phyloP scores from a whole-genome alignment of 37 sponge, comb jelly and placozoan genomes.

The Beroe ovata region DNA sequence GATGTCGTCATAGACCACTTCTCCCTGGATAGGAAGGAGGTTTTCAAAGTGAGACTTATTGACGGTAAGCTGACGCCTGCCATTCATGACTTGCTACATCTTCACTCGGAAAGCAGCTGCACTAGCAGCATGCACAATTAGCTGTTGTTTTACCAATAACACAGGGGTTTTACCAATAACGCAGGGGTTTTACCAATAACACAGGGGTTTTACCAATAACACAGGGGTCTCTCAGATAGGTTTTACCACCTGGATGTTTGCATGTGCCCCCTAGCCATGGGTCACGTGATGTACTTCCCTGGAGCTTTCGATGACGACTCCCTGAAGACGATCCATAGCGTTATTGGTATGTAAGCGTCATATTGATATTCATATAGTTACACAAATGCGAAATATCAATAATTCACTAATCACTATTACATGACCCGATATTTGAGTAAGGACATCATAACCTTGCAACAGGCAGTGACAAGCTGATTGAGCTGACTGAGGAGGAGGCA shows the following conservation, averaged over 20 bases:
- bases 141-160: too few relatives aligned
- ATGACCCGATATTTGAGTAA: too few relatives aligned
- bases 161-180: too few relatives aligned
- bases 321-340: neutral
- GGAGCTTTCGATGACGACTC: slow-evolving; percentile 37
- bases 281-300: slow-evolving; percentile 38
- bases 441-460: too few relatives aligned
- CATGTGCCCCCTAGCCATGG: slow-evolving; percentile 27
- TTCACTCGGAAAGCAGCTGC: too few relatives aligned
- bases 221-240: slow-evolving; percentile 58
- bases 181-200: too few relatives aligned
- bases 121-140: too few relatives aligned
- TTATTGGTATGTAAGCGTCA: neutral
- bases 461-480: slow-evolving; percentile 24
- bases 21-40: slow-evolving; percentile 32
- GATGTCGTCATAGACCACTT: neutral
- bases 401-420: too few relatives aligned
- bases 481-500: slow-evolving; percentile 16
- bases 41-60: slow-evolving; percentile 41
- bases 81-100: too few relatives aligned
- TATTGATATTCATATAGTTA: too few relatives aligned
- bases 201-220: too few relatives aligned
- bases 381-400: too few relatives aligned
- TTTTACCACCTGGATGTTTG: slow-evolving; percentile 51
- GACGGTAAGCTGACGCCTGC: slow-evolving; percentile 47